Conservation (phyloP, 2,797 vertebrate genomes). For the Tiaroga cobitis region DNA sequence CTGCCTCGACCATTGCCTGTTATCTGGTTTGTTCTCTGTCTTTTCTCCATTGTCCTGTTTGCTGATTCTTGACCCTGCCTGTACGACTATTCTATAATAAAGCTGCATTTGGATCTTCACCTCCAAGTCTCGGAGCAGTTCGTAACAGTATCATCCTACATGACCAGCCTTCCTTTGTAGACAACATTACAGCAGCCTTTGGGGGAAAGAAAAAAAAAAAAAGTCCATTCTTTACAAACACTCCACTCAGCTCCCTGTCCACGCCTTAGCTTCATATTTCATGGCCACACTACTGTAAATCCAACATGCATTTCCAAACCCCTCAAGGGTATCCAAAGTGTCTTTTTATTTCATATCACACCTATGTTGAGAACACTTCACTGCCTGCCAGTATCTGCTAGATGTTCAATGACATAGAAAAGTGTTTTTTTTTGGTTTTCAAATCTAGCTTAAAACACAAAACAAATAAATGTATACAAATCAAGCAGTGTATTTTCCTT, state of each 20-base stretch:
- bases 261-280: not conserved
- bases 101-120: no score
- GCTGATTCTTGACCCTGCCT: no score
- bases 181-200: not conserved
- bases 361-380: not conserved
- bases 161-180: not conserved
- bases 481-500: not conserved
- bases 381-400: not conserved
- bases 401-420: not conserved
- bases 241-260: not conserved
- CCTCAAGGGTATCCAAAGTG: not conserved
- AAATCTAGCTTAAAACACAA: no score
- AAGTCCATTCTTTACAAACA: not conserved
- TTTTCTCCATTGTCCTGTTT: no score
- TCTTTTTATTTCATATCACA: not conserved
- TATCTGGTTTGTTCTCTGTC: no score
- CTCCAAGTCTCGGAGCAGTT: no score
- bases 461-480: not conserved
- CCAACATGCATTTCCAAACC: not conserved
- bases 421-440: no score
- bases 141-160: not conserved
- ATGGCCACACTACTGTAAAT: not conserved
- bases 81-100: no score
- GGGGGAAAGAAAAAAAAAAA: not conserved
- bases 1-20: no score